Percentiles rank a stretch among this genome's conserved stretches.
Conservation (phyloP, 2,797 vertebrate species). For the Neopelma chrysocephalum region DNA sequence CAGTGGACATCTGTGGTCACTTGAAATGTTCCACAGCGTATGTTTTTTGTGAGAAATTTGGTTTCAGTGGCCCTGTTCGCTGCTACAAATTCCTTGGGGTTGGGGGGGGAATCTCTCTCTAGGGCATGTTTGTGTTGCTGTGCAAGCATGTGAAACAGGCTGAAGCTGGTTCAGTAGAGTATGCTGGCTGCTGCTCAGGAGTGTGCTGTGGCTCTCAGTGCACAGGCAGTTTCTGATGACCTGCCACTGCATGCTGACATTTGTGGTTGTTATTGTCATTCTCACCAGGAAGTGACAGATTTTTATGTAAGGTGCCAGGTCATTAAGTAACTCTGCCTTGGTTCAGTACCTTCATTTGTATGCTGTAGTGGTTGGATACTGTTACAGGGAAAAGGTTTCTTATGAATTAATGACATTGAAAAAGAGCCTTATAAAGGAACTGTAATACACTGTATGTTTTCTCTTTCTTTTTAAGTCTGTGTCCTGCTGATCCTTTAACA, state of each 20-base stretch:
- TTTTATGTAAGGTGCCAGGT: conserved; percentile 21
- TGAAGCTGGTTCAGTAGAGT: not conserved
- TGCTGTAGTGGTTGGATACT: not conserved
- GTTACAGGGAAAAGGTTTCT: not conserved
- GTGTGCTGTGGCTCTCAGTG: not conserved
- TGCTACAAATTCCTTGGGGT: not conserved
- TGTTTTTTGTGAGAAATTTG: not conserved
- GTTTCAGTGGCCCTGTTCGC: not conserved
- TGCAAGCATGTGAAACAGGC: not conserved
- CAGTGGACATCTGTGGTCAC: not conserved
- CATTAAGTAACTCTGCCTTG: conserved; percentile 17
- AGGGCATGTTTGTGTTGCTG: not conserved
- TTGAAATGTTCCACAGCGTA: not conserved
- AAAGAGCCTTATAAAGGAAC: not conserved
- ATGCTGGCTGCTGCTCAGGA: not conserved
- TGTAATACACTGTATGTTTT: not conserved
- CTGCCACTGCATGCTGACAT: conserved; percentile 3
- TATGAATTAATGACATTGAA: not conserved
- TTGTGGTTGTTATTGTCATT: not conserved
- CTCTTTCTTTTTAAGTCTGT: not conserved
- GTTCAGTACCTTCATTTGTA: conserved; percentile 37
- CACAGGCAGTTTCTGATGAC: not conserved
- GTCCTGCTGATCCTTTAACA: not conserved
- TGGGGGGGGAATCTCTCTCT: not conserved
- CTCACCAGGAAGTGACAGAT: conserved; percentile 35